A percentile compares a stretch with the other conserved stretches of the same genome.
Evolutionary conservation across 2,797 vertebrate genomes (phyloP).

Genomic region (Pipistrellus pygmaeus): DNA sequence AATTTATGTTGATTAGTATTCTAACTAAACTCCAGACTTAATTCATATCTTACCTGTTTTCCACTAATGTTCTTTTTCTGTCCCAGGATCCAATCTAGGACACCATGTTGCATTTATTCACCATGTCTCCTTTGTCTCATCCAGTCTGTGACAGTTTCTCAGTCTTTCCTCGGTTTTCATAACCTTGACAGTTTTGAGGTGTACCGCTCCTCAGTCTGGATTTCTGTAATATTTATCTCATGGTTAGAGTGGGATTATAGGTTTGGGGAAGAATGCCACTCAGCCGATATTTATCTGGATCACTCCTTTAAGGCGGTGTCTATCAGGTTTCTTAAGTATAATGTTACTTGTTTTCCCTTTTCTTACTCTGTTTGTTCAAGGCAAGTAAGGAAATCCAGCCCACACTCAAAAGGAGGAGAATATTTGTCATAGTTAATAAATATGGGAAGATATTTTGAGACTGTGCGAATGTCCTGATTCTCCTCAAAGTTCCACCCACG

Average conservation of each 20-base stretch:
- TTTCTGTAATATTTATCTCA: not conserved
- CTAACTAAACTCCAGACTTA: not conserved
- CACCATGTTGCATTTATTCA: not conserved
- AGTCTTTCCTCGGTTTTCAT: not conserved
- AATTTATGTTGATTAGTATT: not conserved
- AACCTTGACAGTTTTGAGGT: not conserved
- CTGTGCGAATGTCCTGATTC: not conserved
- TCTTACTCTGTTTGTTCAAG: not conserved
- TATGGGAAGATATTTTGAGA: not conserved
- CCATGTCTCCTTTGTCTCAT: not conserved
- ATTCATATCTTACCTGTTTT: not conserved
- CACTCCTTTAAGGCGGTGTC: not conserved
- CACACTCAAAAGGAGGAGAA: not conserved
- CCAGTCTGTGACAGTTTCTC: not conserved
- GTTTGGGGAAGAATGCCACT: not conserved
- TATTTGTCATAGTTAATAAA: not conserved
- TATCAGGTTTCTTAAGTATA: not conserved
- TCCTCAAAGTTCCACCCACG: not conserved
- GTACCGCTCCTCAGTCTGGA: not conserved
- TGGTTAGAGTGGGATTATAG: not conserved
- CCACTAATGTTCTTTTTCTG: conserved; percentile 5
- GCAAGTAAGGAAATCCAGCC: not conserved
- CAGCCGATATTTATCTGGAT: not conserved
- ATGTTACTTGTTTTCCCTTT: not conserved
- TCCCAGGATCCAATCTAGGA: conserved; percentile 18